Base-by-base conservation (phyloP, 2,797 vertebrate species). In the Urocyon cinereoargenteus region DNA sequence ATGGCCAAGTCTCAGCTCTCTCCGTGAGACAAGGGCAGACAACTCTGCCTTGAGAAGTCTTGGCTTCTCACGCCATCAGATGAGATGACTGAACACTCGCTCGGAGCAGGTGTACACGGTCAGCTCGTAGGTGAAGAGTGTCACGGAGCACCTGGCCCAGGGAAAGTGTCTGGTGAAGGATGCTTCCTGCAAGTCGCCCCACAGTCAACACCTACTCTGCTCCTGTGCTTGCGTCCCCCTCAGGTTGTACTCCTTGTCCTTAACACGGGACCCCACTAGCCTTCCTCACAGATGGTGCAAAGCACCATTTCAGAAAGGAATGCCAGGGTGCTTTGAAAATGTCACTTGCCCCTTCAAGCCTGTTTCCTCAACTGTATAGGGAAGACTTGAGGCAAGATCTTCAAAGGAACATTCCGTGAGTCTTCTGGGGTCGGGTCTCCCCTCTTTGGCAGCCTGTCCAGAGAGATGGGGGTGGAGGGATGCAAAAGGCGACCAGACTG, bases 131-230 rank as follows among this genome's bases (percentile, higher is more conserved):
- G 10, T 2, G 77, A 75, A 59, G n/a, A 79, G 31, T 2, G 21
- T 64, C 51, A 15, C 5, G 16, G 57, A 28, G 28, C 9, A 1
- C 19, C 85, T 11, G 75, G 61, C 19, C 14, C 51, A 31, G 36
- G 68, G 59, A 3, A 49, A 51, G 19, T 0, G 5, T 12, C 61
- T 31, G 51, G 19, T 2, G 1, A n/a, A 28, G 9, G 45, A 28
- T 26, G 36, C 12, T 18, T 16, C 12, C 3, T 3, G 0, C 0
- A 26, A 24, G 16, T 77, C 51, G 36, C 28, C 21, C 49, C 36
- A 15, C 6, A 1, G 1, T 72, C 34, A n/a, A 3, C 0, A 10
- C 53, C 59, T 36, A 2, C 57, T 72, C 59, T 73, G 40, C 18
- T 15, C 10, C 14, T 8, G 28, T 1, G 22, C 51, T 51, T 6